Evolutionary conservation across 2,888 invertebrate genomes (phyloP), one percentile per base, ranked within the genome.

Genomic region (Chloroclysta siterata): DNA sequence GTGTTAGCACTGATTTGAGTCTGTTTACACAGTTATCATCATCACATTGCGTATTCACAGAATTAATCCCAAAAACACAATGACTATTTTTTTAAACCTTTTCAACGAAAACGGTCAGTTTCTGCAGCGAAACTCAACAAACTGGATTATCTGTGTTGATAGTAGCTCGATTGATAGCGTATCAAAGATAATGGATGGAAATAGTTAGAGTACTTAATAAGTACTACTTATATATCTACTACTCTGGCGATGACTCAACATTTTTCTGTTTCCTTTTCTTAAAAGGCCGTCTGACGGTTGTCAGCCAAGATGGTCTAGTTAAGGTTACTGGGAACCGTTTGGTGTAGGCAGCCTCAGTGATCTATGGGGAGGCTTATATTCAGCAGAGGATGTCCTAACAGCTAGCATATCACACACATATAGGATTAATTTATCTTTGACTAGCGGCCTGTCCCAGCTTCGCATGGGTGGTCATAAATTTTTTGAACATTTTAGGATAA

Each of bases 91-190:
- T 22, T 28, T 28, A 15, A n/a, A 29, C 0, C 7, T 41, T 50
- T 13, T 50, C 3, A 5, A 14, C 39, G 50, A 44, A 41, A 14
- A 46, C 57, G 42, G 29, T 51, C 6, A n/a, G 8, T 52, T 51
- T 51, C 17, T 22, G 15, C 36, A 0, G 13, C 7, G 36, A 48
- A 50, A 56, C 48, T 17, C 17, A 36, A 11, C 17, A 10, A 17
- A 58, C 58, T 58, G 52, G 33, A 44, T 52, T 52, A 58, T 58
- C 52, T 29, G 10, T 13, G 14, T 47, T 15, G 14, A 28, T 53
- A 53, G 14, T 29, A 42, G 17, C 15, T 47, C 44, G 28, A 47
- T 55, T 55, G 55, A 55, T 55, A 55, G 7, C 36, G 14, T 55
- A 58, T 51, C 51, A 51, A 8, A 42, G 42, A 58, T 52, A 51